Base-by-base conservation (phyloP, 2,797 vertebrate genomes). In the Xiphorhynchus erythropygius region DNA sequence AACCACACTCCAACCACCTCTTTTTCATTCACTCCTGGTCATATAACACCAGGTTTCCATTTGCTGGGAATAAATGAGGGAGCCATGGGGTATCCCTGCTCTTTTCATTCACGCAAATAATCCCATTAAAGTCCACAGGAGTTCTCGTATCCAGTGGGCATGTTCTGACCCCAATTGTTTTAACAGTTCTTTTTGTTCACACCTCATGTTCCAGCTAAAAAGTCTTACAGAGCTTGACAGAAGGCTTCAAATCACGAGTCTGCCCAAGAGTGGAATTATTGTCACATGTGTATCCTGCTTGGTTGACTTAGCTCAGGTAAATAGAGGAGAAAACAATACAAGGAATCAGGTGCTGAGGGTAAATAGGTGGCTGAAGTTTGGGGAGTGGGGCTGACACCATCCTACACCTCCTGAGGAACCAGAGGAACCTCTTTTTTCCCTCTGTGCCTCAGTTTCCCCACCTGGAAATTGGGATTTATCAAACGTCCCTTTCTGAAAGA, bases 131-230 rank as follows among this genome's bases (percentile, higher is more conserved):
- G 87, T 93, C 94, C 93, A 89, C 91, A 94, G 94, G 95, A 96
- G 92, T 73, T 89, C 93, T 76, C 1, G 0, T 78, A 95, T 78
- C 93, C 94, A 96, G 81, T 94, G 93, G 75, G 93, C 90, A 95
- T 94, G 94, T 88, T 94, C 77, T 96, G 96, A 95, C 92, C 94
- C 89, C 91, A 96, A 94, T 96, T 93, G 94, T 96, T 96, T 96
- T 89, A 95, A 94, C 92, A 92, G 82, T 93, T 88, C 91, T 91
- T 94, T 95, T 94, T 60, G 52, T 96, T 95, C 95, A 90, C 92
- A 96, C 90, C 90, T 96, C 93, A 77, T 94, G 92, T 91, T 81
- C 73, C 73, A 69, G 39, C 42, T 68, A 21, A 91, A 95, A 91
- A 76, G 41, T 69, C 82, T 86, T 39, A 91, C 39, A 69, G 80